Conservation (phyloP, 1,140 invertebrate species). For the Drosophila persimilis region DNA sequence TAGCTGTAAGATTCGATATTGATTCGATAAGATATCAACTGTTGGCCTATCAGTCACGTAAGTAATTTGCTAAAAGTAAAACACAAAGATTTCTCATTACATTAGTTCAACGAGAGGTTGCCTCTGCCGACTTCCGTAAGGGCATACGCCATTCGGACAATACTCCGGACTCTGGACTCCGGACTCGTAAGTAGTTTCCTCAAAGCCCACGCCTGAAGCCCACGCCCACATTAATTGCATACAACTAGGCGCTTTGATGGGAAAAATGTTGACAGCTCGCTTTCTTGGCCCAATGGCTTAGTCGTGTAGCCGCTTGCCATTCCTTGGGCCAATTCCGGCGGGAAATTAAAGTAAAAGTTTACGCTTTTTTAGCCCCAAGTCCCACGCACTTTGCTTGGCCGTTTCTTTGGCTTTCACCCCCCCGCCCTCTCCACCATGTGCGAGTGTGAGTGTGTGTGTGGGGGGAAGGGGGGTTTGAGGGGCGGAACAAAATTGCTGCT, state of each 20-base stretch:
- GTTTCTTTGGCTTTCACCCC: constrained; percentile 1
- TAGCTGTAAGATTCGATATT: constrained; percentile 18
- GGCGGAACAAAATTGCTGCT: constrained; percentile 63
- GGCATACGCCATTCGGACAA: constrained; percentile 1
- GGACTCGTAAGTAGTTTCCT: constrained; percentile 46
- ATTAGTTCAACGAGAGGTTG: neutral
- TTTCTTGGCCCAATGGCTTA: constrained; percentile 38
- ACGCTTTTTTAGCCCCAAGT: constrained; percentile 69
- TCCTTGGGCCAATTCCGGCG: constrained; percentile 69
- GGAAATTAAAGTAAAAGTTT: constrained; percentile 82
- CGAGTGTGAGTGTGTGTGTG: neutral
- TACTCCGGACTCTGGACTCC: neutral
- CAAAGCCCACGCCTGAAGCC: neutral
- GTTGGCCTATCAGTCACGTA: constrained; percentile 3
- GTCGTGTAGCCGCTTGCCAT: constrained; percentile 34
- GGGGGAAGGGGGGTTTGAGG: neutral
- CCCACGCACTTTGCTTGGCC: constrained; percentile 47
- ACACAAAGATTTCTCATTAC: constrained; percentile 17
- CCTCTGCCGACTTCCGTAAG: neutral
- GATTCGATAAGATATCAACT: constrained; percentile 25
- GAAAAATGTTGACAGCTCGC: constrained; percentile 62
- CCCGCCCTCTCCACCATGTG: constrained; percentile 2
- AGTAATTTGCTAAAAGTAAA: constrained; percentile 33
- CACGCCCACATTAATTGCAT: constrained; percentile 70
- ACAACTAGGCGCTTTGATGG: constrained; percentile 63